Percentiles rank a stretch among this genome's conserved stretches.
These are phyloP conservation scores for Sebastes nivosus DNA, from an alignment of 2,797 vertebrate species.

Conservation along the genomic window DNA sequence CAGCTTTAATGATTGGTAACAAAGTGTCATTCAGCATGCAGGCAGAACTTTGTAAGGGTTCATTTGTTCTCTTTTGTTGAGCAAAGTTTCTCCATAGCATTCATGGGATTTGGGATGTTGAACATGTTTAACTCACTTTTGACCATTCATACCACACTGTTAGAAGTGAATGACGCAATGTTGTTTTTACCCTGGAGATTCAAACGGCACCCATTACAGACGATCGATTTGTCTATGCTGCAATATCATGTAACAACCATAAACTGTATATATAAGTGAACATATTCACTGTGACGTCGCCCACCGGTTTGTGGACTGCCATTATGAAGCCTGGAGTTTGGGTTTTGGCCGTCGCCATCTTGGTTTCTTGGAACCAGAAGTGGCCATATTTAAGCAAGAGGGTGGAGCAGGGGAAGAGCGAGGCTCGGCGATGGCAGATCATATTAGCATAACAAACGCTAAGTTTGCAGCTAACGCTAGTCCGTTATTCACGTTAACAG, in stretches of 20 bases:
- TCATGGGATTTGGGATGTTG: background rate
- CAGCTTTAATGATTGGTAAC: background rate
- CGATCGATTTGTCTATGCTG: background rate
- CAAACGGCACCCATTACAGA: background rate
- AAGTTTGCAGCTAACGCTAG: too few species aligned
- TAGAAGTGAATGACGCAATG: background rate
- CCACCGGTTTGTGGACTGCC: too few species aligned
- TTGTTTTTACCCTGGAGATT: background rate
- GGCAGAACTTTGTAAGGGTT: background rate
- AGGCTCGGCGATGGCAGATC: too few species aligned
- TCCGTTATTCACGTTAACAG: too few species aligned
- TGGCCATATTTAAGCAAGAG: too few species aligned
- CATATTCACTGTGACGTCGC: too few species aligned
- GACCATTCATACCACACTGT: background rate
- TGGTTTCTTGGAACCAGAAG: too few species aligned
- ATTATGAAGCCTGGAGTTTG: too few species aligned
- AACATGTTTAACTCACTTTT: background rate
- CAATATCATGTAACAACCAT: background rate
- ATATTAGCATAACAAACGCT: too few species aligned
- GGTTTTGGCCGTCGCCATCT: too few species aligned
- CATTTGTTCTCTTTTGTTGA: background rate
- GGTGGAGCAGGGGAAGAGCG: too few species aligned
- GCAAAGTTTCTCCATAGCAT: background rate
- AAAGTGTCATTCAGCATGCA: background rate
- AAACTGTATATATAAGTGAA: too few species aligned